Base-by-base conservation (phyloP, 2,888 invertebrate genomes). In the Mythimna lalbum region DNA sequence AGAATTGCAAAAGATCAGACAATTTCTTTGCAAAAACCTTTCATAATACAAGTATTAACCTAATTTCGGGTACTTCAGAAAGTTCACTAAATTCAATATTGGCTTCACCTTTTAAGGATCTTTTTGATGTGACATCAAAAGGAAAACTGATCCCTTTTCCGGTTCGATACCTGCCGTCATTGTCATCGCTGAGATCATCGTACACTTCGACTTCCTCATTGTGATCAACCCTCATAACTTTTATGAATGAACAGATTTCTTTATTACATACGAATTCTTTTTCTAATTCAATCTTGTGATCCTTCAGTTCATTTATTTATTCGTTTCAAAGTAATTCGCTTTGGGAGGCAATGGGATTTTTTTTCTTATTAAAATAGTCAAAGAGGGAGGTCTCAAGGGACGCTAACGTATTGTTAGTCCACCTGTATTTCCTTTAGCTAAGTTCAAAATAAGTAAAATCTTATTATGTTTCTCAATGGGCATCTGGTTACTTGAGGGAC, bases 351-450 rank as follows among this genome's bases (percentile, higher is more conserved):
- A 83, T 85, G 69, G 78, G 84, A 90, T 92, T 93, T 94, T 93
- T n/a, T 85, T 85, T 94, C 92, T 92, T 95, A 95, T 95, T 95
- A 95, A 93, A 95, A 94, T 93, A 94, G 94, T 93, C 93, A 91
- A 94, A 91, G 92, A 90, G 90, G 91, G 87, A 89, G 86, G 84
- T 80, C 92, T 87, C 91, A 72, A 87, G 93, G 93, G 94, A 89
- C 82, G 70, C 79, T 73, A 75, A 81, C 78, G 88, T 86, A 94
- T 95, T 96, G 95, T 96, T 90, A 86, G 91, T 89, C 89, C 91
- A 95, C 94, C 94, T 95, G 94, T 91, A 93, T 93, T 92, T 92
- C 86, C 91, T 92, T 89, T 86, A 83, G 86, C 86, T 87, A 90
- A 93, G 90, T 91, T 90, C 85, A 90, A 91, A 89, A 90, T 89